Percentiles rank a stretch among this genome's conserved stretches.
Evolutionary conservation across 2,888 invertebrate genomes (phyloP).

Genomic region (Drosophila nigricruria): DNA sequence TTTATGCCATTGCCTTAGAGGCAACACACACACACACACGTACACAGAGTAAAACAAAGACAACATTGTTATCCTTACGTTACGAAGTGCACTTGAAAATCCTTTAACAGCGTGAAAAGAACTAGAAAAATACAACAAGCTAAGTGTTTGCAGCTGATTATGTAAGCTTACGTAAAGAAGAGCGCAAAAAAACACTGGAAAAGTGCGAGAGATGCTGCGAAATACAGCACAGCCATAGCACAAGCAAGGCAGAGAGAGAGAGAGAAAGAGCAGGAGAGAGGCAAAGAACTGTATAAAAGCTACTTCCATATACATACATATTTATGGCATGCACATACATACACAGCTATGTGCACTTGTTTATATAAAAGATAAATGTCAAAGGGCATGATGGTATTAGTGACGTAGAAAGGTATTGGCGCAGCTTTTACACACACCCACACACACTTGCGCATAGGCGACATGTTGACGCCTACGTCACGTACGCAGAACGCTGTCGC

Average conservation of each 20-base stretch:
- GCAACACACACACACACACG: conserved; percentile 3
- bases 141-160: conserved; percentile 52
- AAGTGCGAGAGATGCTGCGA: conserved; percentile 42
- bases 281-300: not conserved
- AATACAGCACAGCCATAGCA: conserved; percentile 2
- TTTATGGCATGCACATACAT: not conserved
- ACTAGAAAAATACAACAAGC: conserved; percentile 25
- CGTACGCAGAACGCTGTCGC: conserved; percentile 34
- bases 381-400: conserved; percentile 59
- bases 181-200: conserved; percentile 33
- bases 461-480: conserved; percentile 45
- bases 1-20: conserved; percentile 23
- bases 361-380: conserved; percentile 59
- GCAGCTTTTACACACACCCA: conserved; percentile 43
- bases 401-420: conserved; percentile 61
- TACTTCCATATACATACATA: conserved; percentile 11
- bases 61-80: conserved; percentile 66
- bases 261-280: not conserved
- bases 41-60: conserved; percentile 49
- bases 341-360: conserved; percentile 5
- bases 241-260: conserved; percentile 7
- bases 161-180: conserved; percentile 68
- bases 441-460: conserved; percentile 22
- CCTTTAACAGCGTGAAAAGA: conserved; percentile 41
- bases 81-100: conserved; percentile 58